Conservation (phyloP, 2,797 vertebrate species). For the Phrynocephalus forsythii region DNA sequence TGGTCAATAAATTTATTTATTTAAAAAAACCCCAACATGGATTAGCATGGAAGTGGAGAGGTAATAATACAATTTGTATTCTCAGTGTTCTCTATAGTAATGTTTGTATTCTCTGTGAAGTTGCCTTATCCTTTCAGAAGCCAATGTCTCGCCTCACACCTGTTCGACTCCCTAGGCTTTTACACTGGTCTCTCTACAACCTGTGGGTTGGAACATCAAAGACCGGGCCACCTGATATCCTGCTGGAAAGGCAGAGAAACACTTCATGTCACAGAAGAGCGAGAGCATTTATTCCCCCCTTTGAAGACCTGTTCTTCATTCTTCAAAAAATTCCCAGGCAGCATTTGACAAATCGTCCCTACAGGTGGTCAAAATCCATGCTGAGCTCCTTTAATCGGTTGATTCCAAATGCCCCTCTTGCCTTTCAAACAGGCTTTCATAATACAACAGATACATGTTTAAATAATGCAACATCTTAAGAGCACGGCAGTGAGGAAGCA, state of each 20-base stretch:
- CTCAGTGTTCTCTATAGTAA: background rate
- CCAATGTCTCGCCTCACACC: background rate
- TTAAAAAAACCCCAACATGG: too few relatives aligned
- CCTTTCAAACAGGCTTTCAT: conserved; percentile 40
- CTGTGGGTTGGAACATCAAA: background rate
- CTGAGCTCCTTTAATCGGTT: conserved; percentile 26
- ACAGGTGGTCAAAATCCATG: background rate
- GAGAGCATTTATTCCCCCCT: background rate
- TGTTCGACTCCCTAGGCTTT: background rate
- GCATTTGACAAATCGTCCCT: background rate
- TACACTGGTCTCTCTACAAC: background rate
- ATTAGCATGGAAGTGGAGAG: too few relatives aligned
- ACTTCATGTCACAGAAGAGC: background rate
- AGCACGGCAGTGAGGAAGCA: conserved; percentile 27
- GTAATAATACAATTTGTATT: background rate
- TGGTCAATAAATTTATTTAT: too few relatives aligned
- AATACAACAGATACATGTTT: conserved; percentile 40
- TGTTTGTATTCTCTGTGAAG: background rate
- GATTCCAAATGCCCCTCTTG: conserved; percentile 27
- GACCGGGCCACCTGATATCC: background rate
- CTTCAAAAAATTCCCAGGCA: background rate
- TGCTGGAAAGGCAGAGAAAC: background rate
- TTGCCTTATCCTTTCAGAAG: background rate
- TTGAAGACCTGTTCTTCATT: background rate
- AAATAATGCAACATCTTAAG: conserved; percentile 55